Evolutionary conservation across 2,113 vertebrate genomes (phyloP).

Genomic region (Tympanuchus pallidicinctus): DNA sequence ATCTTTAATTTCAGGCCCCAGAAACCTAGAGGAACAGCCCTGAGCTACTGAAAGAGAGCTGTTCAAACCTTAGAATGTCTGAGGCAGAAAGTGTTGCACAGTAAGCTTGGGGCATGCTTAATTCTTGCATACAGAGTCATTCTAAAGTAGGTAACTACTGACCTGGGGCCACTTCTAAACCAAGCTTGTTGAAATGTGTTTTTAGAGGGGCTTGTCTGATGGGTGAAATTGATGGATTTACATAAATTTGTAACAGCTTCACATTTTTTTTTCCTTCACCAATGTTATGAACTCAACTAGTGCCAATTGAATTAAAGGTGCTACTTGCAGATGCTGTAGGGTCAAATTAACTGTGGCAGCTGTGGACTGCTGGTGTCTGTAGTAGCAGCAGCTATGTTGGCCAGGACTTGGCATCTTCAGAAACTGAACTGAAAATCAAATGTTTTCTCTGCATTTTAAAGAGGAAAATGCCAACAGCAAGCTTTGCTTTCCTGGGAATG

Average conservation of each 20-base stretch:
- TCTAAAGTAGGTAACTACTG: not conserved
- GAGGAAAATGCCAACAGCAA: not conserved
- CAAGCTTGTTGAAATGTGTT: not conserved
- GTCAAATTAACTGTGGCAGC: not conserved
- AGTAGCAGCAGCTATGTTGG: fast-evolving
- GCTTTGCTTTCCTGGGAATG: not conserved
- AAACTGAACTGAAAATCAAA: not conserved
- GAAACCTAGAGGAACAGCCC: not conserved
- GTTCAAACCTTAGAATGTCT: not conserved
- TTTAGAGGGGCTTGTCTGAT: not conserved
- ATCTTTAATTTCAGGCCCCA: not conserved
- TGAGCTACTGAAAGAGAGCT: not conserved
- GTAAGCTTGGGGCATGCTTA: not conserved
- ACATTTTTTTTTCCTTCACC: not conserved
- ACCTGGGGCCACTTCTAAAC: not conserved
- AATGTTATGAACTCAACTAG: not conserved
- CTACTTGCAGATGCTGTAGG: not conserved
- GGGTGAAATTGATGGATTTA: not conserved
- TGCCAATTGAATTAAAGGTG: not conserved
- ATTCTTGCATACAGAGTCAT: not conserved
- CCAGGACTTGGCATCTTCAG: not conserved
- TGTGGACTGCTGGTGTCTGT: not conserved
- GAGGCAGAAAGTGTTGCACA: not conserved
- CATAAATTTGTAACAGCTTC: not conserved
- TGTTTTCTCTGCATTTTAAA: not conserved